Conservation (phyloP, 2,888 invertebrate genomes). For the Drosophila neoperkinsi region DNA sequence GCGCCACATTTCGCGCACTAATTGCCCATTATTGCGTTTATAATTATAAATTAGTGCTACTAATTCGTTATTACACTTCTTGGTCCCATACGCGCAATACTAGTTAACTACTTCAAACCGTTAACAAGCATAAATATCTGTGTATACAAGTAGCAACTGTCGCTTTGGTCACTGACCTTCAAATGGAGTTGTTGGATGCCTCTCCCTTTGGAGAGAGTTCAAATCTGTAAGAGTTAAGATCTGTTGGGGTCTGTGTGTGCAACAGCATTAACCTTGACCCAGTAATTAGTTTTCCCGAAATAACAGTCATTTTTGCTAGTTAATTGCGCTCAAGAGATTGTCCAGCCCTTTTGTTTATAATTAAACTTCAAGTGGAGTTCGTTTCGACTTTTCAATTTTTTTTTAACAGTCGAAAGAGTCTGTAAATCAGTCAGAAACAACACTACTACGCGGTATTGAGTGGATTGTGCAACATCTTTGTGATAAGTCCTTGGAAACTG, state of each 20-base stretch:
- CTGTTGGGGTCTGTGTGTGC: constrained; percentile 27
- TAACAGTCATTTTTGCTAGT: constrained; percentile 27
- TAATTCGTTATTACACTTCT: constrained; percentile 59
- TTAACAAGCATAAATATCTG: constrained; percentile 6
- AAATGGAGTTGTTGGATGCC: constrained; percentile 21
- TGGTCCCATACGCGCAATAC: constrained; percentile 23
- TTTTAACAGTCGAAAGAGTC: constrained; percentile 4
- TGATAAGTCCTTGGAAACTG: constrained; percentile 45
- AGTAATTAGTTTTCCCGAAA: constrained; percentile 53
- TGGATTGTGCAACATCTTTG: constrained; percentile 30
- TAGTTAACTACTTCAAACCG: constrained; percentile 6
- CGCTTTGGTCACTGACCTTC: constrained; percentile 72
- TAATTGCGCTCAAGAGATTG: constrained; percentile 45
- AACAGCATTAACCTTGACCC: constrained; percentile 62
- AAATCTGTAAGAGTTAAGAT: constrained; percentile 39
- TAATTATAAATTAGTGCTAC: constrained; percentile 43
- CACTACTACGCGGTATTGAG: background rate
- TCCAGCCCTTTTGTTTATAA: constrained; percentile 34
- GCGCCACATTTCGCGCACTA: constrained; percentile 61
- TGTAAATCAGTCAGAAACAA: constrained; percentile 26
- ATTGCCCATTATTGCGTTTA: constrained; percentile 67
- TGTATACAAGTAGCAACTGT: background rate
- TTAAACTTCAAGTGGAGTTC: constrained; percentile 14
- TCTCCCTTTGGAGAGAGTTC: constrained; percentile 38
- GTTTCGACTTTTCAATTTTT: constrained; percentile 5